A percentile compares a stretch with the other conserved stretches of the same genome.
These are phyloP conservation scores for Nesidiocoris tenuis DNA, from an alignment of 2,888 invertebrate species.

Conservation along the genomic window DNA sequence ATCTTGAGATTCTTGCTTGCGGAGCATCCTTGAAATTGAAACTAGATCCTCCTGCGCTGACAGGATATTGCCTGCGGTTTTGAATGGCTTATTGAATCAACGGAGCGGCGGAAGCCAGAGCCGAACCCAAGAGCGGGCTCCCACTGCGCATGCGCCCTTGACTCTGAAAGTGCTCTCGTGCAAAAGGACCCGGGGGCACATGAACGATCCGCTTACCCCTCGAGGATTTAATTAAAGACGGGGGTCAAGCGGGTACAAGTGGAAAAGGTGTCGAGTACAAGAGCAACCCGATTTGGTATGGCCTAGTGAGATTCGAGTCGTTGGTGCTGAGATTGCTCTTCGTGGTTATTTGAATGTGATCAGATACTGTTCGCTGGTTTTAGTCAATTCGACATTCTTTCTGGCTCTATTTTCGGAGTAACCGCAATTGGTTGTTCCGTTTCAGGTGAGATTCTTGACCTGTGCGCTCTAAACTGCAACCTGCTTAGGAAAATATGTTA, in stretches of 20 bases:
- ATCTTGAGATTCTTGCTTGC: too few species aligned
- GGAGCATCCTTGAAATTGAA: constrained; percentile 18
- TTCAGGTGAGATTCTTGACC: too few species aligned
- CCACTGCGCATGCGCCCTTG: neutral
- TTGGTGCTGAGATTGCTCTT: too few species aligned
- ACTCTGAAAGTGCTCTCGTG: neutral
- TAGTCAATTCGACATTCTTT: too few species aligned
- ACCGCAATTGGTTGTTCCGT: too few species aligned
- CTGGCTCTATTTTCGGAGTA: too few species aligned
- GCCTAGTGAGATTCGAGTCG: too few species aligned
- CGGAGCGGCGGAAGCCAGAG: neutral
- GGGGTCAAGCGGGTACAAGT: neutral
- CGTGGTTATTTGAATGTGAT: too few species aligned
- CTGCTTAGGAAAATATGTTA: too few species aligned
- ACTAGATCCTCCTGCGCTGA: constrained; percentile 24
- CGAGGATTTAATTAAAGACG: neutral
- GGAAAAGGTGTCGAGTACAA: neutral
- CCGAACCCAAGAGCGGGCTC: neutral
- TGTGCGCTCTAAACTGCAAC: too few species aligned
- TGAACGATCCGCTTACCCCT: neutral
- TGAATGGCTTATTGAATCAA: constrained; percentile 27
- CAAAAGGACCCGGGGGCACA: neutral
- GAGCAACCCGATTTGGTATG: too few species aligned
- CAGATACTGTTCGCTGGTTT: too few species aligned
- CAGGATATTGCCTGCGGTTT: constrained; percentile 32